Evolutionary conservation across 1,140 invertebrate species (phyloP), one percentile per base, ranked within the genome.

Genomic region (Caenorhabditis latens): DNA sequence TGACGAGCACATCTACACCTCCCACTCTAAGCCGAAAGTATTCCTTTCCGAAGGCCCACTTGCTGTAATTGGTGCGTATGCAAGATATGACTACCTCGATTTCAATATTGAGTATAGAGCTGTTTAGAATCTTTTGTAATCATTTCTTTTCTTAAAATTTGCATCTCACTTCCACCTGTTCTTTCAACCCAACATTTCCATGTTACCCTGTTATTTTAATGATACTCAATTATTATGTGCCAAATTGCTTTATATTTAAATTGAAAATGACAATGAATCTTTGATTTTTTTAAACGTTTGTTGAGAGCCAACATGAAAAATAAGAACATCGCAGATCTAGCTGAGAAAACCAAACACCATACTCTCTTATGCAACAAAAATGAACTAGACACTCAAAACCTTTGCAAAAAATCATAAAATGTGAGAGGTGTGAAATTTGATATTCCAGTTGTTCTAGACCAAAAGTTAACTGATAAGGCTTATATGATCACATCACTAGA

Each of bases 201-300:
- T 50, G 32, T n/a, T n/a, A n/a, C n/a, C n/a, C n/a, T 50, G 32
- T 79, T 48, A 32, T 32, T 1, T 0, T 4, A 4, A 50, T 50
- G 71, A 79, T 79, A 79, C 71, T 79, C 71, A 79, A 79, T 21
- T 79, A 32, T 46, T 50, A 79, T 79, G 71, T 79, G 71, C 71
- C 71, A 79, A 16, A 19, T 79, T 79, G 71, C 71, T 79, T 79
- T 79, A 79, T 79, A 19, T 46, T 48, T 24, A 8, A 5, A 40
- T 65, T 65, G 0, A 46, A 32, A 65, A 40, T 40, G n/a, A 65
- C 16, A 61, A 24, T n/a, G 4, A 61, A 61, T 61, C 21, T 61
- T n/a, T 61, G 57, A 61, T 16, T 58, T 58, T n/a, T 58, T 16
- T 1, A 50, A 16, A 53, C 11, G 50, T 13, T 53, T 53, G 0